These are phyloP conservation scores for Oryzias melastigma DNA, from an alignment of 2,113 vertebrate species.

Conservation along the genomic window DNA sequence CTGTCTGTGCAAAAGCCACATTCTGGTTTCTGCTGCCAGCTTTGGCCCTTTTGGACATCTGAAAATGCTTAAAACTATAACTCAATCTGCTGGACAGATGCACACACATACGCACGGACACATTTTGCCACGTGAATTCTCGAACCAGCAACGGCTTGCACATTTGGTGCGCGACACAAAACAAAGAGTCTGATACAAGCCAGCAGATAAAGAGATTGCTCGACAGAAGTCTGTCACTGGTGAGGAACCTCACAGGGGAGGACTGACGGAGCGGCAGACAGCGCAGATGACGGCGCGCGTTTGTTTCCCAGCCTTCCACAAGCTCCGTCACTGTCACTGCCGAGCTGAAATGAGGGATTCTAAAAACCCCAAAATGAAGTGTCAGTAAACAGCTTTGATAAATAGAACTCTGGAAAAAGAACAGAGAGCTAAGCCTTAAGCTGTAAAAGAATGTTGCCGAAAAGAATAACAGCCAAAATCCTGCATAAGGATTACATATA, in stretches of 20 bases:
- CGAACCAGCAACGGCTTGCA: slow-evolving; percentile 42
- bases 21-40: slow-evolving; percentile 43
- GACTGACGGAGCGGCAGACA: slow-evolving; percentile 26
- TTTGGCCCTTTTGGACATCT: slow-evolving; percentile 32
- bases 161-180: slow-evolving; percentile 37
- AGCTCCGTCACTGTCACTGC: slow-evolving; percentile 44
- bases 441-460: too few species aligned
- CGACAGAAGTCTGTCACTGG: slow-evolving; percentile 58
- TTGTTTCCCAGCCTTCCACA: slow-evolving; percentile 51
- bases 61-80: slow-evolving; percentile 53
- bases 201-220: slow-evolving; percentile 52
- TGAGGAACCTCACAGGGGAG: slow-evolving; percentile 39
- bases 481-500: too few species aligned
- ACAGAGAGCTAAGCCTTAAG: background rate
- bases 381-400: slow-evolving; percentile 52
- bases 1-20: slow-evolving; percentile 33
- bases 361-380: slow-evolving; percentile 45
- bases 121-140: slow-evolving; percentile 20
- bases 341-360: slow-evolving; percentile 51
- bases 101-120: slow-evolving; percentile 14
- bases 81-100: slow-evolving; percentile 53
- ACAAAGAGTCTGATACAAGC: slow-evolving; percentile 47
- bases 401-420: slow-evolving; percentile 30
- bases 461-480: too few species aligned
- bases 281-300: slow-evolving; percentile 40